Evolutionary conservation across 2,888 invertebrate species (phyloP).

Genomic region (Fragum sueziense): DNA sequence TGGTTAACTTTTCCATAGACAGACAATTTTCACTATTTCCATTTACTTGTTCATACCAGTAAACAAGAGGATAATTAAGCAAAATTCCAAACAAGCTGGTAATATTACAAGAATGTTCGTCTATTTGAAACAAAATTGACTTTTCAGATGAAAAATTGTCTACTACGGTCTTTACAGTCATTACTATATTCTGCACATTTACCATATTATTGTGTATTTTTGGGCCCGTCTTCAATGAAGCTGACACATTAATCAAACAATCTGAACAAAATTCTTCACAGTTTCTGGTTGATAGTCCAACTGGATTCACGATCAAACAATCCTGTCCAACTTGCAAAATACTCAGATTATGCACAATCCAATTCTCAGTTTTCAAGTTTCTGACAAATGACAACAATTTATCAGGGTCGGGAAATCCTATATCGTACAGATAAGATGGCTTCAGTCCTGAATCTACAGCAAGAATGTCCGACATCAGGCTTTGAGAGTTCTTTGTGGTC

Average conservation of each 20-base stretch:
- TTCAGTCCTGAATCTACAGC: constrained; percentile 63
- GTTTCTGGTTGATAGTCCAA: constrained; percentile 3
- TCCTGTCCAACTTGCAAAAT: constrained; percentile 58
- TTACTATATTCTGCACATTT: not conserved
- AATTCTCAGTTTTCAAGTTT: constrained; percentile 23
- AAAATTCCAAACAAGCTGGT: constrained; percentile 67
- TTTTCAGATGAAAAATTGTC: not conserved
- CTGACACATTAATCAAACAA: constrained; percentile 52
- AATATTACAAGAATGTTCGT: constrained; percentile 41
- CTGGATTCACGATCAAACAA: constrained; percentile 56
- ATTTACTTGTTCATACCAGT: constrained; percentile 62
- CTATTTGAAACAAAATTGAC: not conserved
- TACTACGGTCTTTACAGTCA: not conserved
- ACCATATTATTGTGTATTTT: not conserved
- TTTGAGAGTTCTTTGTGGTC: constrained; percentile 23
- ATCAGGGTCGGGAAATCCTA: constrained; percentile 28
- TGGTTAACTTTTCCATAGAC: constrained; percentile 59
- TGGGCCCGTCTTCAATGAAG: constrained; percentile 3
- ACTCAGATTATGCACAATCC: constrained; percentile 48
- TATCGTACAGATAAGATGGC: constrained; percentile 62
- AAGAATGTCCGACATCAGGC: constrained; percentile 49
- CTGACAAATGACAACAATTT: constrained; percentile 37
- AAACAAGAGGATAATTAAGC: constrained; percentile 68
- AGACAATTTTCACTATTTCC: constrained; percentile 56
- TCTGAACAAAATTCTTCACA: not conserved